These are phyloP conservation scores for Hydroisotoma schaefferi DNA, from an alignment of 2,888 invertebrate genomes.

Conservation along the genomic window DNA sequence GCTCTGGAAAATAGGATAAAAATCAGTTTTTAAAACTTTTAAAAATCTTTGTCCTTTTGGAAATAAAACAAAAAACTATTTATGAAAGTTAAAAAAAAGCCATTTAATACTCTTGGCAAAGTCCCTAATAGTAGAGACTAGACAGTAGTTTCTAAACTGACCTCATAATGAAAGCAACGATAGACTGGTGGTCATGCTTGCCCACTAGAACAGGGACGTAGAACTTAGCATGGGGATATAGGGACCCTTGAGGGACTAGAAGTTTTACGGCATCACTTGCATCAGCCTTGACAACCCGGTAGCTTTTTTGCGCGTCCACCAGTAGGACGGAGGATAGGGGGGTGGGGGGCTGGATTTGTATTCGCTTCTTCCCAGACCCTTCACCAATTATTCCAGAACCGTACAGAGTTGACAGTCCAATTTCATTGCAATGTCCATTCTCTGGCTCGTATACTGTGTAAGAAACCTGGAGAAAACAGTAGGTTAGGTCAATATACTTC, in stretches of 20 bases:
- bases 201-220: slow-evolving; percentile 86
- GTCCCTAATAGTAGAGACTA: too few species aligned
- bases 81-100: too few species aligned
- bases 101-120: too few species aligned
- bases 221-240: slow-evolving; percentile 83
- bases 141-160: too few species aligned
- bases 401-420: slow-evolving; percentile 45
- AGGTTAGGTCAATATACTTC: too few species aligned
- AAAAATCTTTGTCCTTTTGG: too few species aligned
- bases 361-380: slow-evolving; percentile 59
- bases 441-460: slow-evolving; percentile 85
- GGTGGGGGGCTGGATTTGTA: slow-evolving; percentile 67
- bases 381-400: slow-evolving; percentile 62
- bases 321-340: slow-evolving; percentile 63
- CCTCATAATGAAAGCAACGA: slow-evolving; percentile 82
- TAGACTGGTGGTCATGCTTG: slow-evolving; percentile 59
- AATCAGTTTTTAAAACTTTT: too few species aligned
- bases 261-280: slow-evolving; percentile 71
- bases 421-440: slow-evolving; percentile 48
- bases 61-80: too few species aligned
- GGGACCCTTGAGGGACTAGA: slow-evolving; percentile 78
- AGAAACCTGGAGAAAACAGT: slow-evolving; percentile 59
- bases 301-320: slow-evolving; percentile 72
- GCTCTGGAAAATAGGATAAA: slow-evolving; percentile 62
- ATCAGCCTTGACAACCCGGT: slow-evolving; percentile 77